These are phyloP conservation scores for Chloropsis cyanopogon DNA, from an alignment of 2,113 vertebrate genomes.

Conservation along the genomic window DNA sequence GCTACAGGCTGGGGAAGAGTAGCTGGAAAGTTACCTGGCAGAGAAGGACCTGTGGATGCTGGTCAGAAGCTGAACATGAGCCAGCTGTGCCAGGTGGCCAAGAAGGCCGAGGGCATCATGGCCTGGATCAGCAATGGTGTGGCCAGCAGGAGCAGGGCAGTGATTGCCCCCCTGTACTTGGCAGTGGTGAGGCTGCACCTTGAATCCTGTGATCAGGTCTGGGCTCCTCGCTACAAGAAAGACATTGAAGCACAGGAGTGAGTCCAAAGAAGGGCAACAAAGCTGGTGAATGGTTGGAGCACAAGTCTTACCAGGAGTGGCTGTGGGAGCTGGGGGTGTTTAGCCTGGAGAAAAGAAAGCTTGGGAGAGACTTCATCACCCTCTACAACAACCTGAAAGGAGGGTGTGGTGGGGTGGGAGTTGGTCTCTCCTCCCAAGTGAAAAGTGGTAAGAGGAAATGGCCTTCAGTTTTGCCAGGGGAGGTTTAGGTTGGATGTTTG, in stretches of 20 bases:
- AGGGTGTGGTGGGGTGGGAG: not conserved
- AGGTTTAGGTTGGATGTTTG: not conserved
- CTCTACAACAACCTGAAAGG: not conserved
- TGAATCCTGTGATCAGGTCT: accelerated
- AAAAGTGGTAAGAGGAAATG: not conserved
- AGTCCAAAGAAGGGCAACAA: too few species aligned
- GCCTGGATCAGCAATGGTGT: not conserved
- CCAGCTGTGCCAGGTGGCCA: not conserved
- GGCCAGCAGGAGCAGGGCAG: not conserved
- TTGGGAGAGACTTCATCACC: not conserved
- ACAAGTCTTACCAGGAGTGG: not conserved
- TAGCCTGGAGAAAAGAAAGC: not conserved
- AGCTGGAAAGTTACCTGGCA: not conserved
- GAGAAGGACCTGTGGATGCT: not conserved
- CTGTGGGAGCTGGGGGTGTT: not conserved
- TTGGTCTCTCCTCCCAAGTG: not conserved
- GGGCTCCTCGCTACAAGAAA: not conserved
- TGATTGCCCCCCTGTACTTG: accelerated
- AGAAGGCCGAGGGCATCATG: not conserved
- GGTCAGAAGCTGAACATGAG: not conserved
- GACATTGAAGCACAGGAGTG: too few species aligned
- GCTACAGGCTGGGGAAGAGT: not conserved
- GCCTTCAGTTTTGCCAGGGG: not conserved
- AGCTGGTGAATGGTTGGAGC: not conserved
- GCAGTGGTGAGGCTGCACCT: not conserved